phyloP scores from a whole-genome alignment of 2,888 invertebrate genomes.

The Hypselothyrea guttata region DNA sequence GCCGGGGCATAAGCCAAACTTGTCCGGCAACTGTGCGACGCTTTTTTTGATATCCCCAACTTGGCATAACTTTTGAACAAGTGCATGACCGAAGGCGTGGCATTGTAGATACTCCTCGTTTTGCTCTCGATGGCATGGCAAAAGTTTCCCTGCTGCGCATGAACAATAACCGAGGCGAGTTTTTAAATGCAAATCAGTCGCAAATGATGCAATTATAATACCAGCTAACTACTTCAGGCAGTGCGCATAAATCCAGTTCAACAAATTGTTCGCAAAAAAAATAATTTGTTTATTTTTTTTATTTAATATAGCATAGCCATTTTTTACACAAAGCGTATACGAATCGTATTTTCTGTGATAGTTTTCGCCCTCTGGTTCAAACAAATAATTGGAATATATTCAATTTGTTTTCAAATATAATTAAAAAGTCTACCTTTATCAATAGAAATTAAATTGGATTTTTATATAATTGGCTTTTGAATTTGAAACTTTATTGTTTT shows the following conservation, averaged over 20 bases:
- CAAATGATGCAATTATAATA: slow-evolving; percentile 78
- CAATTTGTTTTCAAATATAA: too few species aligned
- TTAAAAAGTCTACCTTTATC: too few species aligned
- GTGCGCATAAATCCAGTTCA: background rate
- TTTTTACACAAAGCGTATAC: slow-evolving; percentile 51
- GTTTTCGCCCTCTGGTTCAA: too few species aligned
- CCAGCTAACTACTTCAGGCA: slow-evolving; percentile 51
- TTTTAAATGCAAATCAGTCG: slow-evolving; percentile 78
- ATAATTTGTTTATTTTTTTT: too few species aligned
- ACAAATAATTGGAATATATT: too few species aligned
- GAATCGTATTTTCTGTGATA: slow-evolving; percentile 21
- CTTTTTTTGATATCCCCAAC: slow-evolving; percentile 72
- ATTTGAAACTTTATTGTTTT: too few species aligned
- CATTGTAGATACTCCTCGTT: background rate
- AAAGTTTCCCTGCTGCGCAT: slow-evolving; percentile 62
- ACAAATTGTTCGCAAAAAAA: background rate
- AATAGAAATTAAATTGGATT: too few species aligned
- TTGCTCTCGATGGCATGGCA: background rate
- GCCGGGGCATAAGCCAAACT: slow-evolving; percentile 41
- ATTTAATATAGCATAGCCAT: slow-evolving; percentile 14
- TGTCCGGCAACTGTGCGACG: slow-evolving; percentile 48
- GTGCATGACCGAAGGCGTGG: slow-evolving; percentile 10
- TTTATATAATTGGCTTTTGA: too few species aligned
- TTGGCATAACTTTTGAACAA: slow-evolving; percentile 67
- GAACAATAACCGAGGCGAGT: slow-evolving; percentile 73